Evolutionary conservation across 2,888 invertebrate genomes (phyloP), one percentile per base, ranked within the genome.

Genomic region (Synergus japonicus): DNA sequence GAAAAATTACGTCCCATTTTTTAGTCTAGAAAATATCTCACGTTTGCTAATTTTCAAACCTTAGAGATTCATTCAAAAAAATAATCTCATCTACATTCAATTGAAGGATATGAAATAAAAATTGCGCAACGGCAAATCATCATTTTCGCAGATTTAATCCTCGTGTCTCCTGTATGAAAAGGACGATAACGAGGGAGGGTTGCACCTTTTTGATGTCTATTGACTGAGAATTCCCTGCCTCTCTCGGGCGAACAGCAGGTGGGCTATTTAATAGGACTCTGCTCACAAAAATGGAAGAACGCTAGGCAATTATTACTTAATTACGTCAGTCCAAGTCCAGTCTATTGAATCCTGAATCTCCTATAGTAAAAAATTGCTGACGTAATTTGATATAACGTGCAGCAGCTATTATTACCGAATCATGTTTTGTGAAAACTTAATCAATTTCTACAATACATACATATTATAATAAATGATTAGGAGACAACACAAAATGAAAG

Each of bases 1-100:
- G 83, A 86, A 87, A 88, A 89, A 87, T 85, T 84, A 81, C 84
- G 82, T 78, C 78, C 77, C 76, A 78, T 79, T 77, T 82, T 83
- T 82, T 85, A 29, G 29, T 10, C 2, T 58, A 15, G 63, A 3
- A 66, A 10, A 43, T 43, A 9, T 15, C n/a, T 41, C 43, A 12
- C 0, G 43, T 10, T 18, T 43, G 41, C 15, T 18, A 66, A 18
- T 65, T 13, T n/a, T 4, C 13, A 63, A 63, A 1, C 22, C 29
- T 37, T 7, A 4, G 22, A 29, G 13, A 5, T 63, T 10, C 63
- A 29, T 29, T 63, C 63, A 13, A 12, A 7, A 63, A 29, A 63
- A 13, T 46, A 10, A 29, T 5, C 63, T 13, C 29, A 4, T 5
- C 10, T 5, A 5, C 12, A 2, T 63, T 12, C 10, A 29, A 63